A percentile compares a stretch with the other conserved stretches of the same genome.
These are phyloP conservation scores for Bombus impatiens DNA, from an alignment of 1,140 invertebrate species.

Conservation along the genomic window DNA sequence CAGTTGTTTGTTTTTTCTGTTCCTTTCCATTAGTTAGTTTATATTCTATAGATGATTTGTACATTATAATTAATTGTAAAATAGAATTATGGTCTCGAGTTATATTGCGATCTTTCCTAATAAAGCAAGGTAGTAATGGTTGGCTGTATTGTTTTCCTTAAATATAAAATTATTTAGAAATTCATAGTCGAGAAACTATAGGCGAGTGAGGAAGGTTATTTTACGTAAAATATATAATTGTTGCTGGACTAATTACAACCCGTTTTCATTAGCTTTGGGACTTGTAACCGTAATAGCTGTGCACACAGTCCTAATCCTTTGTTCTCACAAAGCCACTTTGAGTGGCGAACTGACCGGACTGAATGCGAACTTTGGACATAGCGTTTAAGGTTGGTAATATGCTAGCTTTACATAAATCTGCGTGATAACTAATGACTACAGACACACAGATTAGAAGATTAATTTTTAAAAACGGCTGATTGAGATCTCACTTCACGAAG, in stretches of 20 bases:
- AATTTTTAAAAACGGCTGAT: background rate
- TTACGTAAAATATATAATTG: slow-evolving; percentile 33
- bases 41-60: background rate
- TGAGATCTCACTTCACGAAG: background rate
- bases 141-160: background rate
- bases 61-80: no score
- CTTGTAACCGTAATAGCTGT: slow-evolving; percentile 34
- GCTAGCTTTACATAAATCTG: slow-evolving; percentile 39
- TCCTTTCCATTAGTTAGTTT: background rate
- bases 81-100: background rate
- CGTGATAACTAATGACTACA: slow-evolving; percentile 1
- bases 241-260: slow-evolving; percentile 37
- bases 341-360: slow-evolving; percentile 43
- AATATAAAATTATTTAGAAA: background rate
- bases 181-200: slow-evolving; percentile 8
- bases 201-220: slow-evolving; percentile 5
- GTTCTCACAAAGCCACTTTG: slow-evolving; percentile 45
- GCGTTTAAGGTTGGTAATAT: slow-evolving; percentile 38
- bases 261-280: slow-evolving; percentile 44
- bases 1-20: background rate
- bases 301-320: slow-evolving; percentile 46
- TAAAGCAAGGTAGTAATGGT: background rate
- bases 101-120: background rate
- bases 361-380: slow-evolving; percentile 28
- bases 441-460: background rate